Evolutionary conservation across 2,797 vertebrate genomes (phyloP).

Genomic region (Gobio occitaniae): DNA sequence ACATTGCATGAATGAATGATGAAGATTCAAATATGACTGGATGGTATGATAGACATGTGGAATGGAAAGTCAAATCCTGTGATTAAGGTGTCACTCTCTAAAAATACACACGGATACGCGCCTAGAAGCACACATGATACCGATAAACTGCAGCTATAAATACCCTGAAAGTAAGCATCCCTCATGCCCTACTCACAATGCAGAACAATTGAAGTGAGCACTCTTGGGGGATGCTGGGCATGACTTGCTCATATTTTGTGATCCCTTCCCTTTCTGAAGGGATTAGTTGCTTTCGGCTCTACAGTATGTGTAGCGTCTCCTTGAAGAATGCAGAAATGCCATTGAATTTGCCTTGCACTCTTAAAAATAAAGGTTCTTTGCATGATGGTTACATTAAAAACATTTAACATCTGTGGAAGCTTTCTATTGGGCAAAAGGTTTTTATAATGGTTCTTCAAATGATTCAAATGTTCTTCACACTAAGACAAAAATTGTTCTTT

Average conservation of each 20-base stretch:
- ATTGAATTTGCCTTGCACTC: too few relatives aligned
- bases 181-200: conserved; percentile 4
- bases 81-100: conserved; percentile 19
- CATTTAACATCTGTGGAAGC: too few relatives aligned
- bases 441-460: too few relatives aligned
- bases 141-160: conserved; percentile 29
- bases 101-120: conserved; percentile 6
- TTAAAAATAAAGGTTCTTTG: too few relatives aligned
- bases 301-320: background rate
- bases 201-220: conserved; percentile 12
- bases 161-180: background rate
- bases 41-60: background rate
- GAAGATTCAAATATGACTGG: background rate
- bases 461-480: too few relatives aligned
- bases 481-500: too few relatives aligned
- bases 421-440: too few relatives aligned
- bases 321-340: background rate
- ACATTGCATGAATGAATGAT: conserved; percentile 14
- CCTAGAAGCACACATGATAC: background rate
- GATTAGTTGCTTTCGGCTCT: background rate
- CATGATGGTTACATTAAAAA: too few relatives aligned
- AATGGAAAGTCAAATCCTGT: conserved; percentile 16
- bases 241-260: background rate
- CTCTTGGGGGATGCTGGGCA: background rate
- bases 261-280: background rate